A percentile compares a stretch with the other conserved stretches of the same genome.
phyloP scores from a whole-genome alignment of 2,113 vertebrate genomes.

The Pogona vitticeps region DNA sequence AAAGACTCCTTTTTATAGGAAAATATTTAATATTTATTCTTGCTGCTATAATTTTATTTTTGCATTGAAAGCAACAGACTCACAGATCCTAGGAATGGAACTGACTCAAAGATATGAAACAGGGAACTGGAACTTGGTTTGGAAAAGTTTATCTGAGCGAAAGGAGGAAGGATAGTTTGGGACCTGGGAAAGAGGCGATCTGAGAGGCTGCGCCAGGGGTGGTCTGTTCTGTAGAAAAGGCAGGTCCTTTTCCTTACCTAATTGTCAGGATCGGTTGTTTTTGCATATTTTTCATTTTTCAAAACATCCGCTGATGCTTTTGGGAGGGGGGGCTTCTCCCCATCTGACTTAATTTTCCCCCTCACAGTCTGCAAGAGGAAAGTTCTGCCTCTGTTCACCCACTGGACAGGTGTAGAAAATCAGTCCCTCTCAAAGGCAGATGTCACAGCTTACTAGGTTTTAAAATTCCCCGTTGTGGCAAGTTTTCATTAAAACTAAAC shows the following conservation, averaged over 20 bases:
- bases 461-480: no score
- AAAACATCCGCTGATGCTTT: not conserved
- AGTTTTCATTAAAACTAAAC: no score
- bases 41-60: constrained; percentile 43
- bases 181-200: no score
- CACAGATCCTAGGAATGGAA: not conserved
- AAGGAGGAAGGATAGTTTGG: not conserved
- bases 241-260: constrained; percentile 22
- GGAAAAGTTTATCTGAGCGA: not conserved
- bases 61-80: not conserved
- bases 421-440: no score
- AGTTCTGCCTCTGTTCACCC: not conserved
- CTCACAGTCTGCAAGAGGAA: not conserved
- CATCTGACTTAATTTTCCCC: not conserved
- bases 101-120: not conserved
- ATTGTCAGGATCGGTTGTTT: not conserved
- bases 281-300: not conserved
- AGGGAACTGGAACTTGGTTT: not conserved
- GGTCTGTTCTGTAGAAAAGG: constrained; percentile 8
- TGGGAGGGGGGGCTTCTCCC: not conserved
- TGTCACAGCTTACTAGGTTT: no score
- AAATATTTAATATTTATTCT: constrained; percentile 59
- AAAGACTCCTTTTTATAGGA: constrained; percentile 42
- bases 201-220: not conserved
- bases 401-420: not conserved